Base-by-base conservation (phyloP, 2,113 vertebrate species). In the Callithrix jacchus region DNA sequence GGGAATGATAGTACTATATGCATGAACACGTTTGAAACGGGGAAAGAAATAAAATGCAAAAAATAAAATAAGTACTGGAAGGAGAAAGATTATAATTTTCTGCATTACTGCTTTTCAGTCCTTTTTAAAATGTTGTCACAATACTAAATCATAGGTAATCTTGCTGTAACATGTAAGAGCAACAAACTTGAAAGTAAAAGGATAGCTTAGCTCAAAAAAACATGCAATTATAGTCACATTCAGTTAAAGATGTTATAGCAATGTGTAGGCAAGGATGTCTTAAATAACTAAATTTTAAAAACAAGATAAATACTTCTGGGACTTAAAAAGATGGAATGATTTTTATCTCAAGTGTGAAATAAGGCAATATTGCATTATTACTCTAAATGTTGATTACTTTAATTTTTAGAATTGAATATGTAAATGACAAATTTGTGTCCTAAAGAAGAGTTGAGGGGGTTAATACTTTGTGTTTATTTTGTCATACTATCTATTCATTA, bases 251-350 rank as follows among this genome's bases (percentile, higher is more conserved):
- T 73, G 6, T 71, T 92, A 71, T 32, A 70, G 40, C 89, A 77
- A 89, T 58, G 32, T 81, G 49, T 85, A 74, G 40, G 20, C 21
- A 74, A 81, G 27, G 11, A 70, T 87, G 21, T 58, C 68, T 95
- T 92, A 77, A 95, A 73, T 88, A 93, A 82, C 58, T 74, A 86
- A 73, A 58, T 70, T 93, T 93, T 88, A 84, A 81, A 94, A 88
- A 23, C 49, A 61, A 61, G 73, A 95, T 84, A 64, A 2, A 74
- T 70, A 68, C 92, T 81, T 96, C 54, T 3, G 23, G 73, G 23
- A 54, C 89, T 52, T 17, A 30, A 93, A 89, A 73, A 83, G 89
- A 88, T 73, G 35, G n/a, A 84, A 32, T 42, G 0, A 47, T 85
- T 87, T 87, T 93, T 89, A 74, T 91, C 40, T 88, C 27, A 70